These are phyloP conservation scores for Apeltes quadracus DNA, from an alignment of 2,113 vertebrate genomes.

Conservation along the genomic window DNA sequence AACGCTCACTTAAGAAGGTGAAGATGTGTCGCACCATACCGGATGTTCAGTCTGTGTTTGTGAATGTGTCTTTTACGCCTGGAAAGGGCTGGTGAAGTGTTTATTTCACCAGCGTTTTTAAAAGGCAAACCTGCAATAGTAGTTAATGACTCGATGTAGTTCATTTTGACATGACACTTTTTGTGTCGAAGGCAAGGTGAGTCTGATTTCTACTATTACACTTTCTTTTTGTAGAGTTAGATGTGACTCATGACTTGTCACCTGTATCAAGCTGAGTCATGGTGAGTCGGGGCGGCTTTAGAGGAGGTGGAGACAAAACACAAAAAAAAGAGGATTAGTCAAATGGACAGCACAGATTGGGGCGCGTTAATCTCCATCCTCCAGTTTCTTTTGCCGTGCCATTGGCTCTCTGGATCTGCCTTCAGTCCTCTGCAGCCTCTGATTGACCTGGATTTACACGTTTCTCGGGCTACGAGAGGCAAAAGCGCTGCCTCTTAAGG, in stretches of 20 bases:
- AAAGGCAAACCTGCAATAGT: not conserved
- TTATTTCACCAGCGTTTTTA: not conserved
- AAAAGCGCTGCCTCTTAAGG: conserved; percentile 38
- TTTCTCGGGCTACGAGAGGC: conserved; percentile 47
- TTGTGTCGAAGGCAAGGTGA: not conserved
- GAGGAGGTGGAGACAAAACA: not conserved
- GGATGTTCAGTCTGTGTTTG: not conserved
- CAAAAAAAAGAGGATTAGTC: not conserved
- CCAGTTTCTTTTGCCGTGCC: not conserved
- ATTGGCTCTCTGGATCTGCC: conserved; percentile 15
- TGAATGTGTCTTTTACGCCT: not conserved
- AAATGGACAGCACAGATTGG: conserved; percentile 2
- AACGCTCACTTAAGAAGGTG: conserved; percentile 7
- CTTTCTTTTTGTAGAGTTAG: conserved; percentile 36
- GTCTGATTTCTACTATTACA: conserved; percentile 9
- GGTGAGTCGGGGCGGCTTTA: not conserved
- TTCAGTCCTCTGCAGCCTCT: conserved; percentile 30
- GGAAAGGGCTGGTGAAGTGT: conserved; percentile 3
- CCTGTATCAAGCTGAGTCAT: conserved; percentile 35
- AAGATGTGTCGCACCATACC: not conserved
- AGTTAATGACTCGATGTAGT: not conserved
- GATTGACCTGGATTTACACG: conserved; percentile 50
- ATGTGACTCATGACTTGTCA: conserved; percentile 38
- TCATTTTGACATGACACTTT: conserved; percentile 10
- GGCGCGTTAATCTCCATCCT: not conserved